These are phyloP conservation scores for Magallana gigas DNA, from an alignment of 1,140 invertebrate genomes.

Conservation along the genomic window DNA sequence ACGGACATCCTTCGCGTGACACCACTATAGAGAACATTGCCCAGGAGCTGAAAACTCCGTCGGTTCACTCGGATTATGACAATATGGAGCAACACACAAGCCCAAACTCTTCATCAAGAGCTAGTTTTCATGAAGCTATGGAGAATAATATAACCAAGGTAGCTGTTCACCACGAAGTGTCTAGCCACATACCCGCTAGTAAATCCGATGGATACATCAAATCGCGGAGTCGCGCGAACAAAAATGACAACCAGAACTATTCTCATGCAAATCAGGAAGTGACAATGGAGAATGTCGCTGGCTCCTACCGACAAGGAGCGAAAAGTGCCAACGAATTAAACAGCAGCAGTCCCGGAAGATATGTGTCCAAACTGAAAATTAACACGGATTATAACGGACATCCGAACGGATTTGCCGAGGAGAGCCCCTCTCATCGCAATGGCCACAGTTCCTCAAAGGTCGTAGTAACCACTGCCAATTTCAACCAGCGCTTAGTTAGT, in stretches of 20 bases:
- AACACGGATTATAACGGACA: constrained; percentile 35
- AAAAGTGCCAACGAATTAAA: constrained; percentile 26
- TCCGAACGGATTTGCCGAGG: background rate
- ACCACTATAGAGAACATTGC: constrained; percentile 66
- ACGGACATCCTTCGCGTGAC: constrained; percentile 55
- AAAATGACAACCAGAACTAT: constrained; percentile 38
- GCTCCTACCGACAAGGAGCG: constrained; percentile 13
- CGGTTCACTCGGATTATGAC: constrained; percentile 74
- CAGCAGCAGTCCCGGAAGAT: background rate
- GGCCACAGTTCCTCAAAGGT: background rate
- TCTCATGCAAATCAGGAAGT: background rate
- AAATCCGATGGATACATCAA: constrained; percentile 70
- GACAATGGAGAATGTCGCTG: background rate
- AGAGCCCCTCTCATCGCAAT: background rate
- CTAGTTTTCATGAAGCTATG: constrained; percentile 56
- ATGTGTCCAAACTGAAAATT: constrained; percentile 37
- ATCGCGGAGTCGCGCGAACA: constrained; percentile 2
- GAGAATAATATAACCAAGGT: constrained; percentile 21
- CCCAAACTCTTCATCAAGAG: background rate
- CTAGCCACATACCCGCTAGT: constrained; percentile 66
- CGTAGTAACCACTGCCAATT: background rate
- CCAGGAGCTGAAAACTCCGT: constrained; percentile 63
- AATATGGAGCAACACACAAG: constrained; percentile 64
- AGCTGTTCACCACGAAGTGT: constrained; percentile 55
- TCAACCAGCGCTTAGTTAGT: constrained; percentile 22